Percentiles rank a stretch among this genome's conserved stretches.
phyloP scores from a whole-genome alignment of 1,140 invertebrate genomes.

The Aphelinus certus region DNA sequence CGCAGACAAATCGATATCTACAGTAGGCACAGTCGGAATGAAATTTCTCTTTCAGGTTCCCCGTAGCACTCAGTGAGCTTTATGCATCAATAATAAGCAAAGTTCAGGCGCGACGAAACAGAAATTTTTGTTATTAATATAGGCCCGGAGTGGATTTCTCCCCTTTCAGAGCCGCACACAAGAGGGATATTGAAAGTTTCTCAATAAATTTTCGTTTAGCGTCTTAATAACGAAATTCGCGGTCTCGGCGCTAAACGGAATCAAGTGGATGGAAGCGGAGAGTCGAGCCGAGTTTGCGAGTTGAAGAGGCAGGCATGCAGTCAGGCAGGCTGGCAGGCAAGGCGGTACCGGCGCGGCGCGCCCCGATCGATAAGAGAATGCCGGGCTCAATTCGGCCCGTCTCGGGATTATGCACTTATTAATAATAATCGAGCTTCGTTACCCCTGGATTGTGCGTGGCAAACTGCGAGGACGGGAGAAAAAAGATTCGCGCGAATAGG shows the following conservation, averaged over 20 bases:
- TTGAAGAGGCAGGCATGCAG: conserved; percentile 2
- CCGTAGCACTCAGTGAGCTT: no score
- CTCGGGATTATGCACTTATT: conserved; percentile 34
- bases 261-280: conserved; percentile 16
- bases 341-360: not conserved
- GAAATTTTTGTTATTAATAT: not conserved
- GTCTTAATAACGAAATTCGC: conserved; percentile 33
- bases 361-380: conserved; percentile 36
- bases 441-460: not conserved
- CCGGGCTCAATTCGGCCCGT: conserved; percentile 17
- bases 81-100: no score
- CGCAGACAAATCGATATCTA: no score
- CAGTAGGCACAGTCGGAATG: no score
- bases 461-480: no score
- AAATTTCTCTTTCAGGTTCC: no score
- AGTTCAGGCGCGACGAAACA: not conserved
- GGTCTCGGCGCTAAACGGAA: conserved; percentile 16
- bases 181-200: conserved; percentile 34
- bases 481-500: not conserved
- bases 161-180: not conserved
- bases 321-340: not conserved
- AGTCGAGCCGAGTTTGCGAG: conserved; percentile 27
- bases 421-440: conserved; percentile 37
- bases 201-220: conserved; percentile 35
- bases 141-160: not conserved